These are phyloP conservation scores for Donacobius atricapilla DNA, from an alignment of 2,113 vertebrate species.

Conservation along the genomic window DNA sequence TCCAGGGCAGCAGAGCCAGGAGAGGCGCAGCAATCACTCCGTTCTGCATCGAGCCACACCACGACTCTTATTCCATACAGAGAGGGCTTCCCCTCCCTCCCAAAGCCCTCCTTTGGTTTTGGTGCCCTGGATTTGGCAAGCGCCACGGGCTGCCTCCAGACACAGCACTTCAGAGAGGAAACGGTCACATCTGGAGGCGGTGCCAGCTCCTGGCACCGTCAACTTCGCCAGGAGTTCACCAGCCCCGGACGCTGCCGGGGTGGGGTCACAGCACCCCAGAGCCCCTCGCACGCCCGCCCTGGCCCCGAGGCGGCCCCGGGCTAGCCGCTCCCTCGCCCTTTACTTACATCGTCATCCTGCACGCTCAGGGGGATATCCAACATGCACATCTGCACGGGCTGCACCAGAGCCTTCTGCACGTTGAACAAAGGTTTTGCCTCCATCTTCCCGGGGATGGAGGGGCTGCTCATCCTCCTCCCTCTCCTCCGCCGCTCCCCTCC, in stretches of 20 bases:
- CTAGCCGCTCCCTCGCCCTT: background rate
- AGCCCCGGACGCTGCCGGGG: background rate
- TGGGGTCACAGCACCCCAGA: background rate
- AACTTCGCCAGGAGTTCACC: slow-evolving; percentile 45
- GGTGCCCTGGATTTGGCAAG: slow-evolving; percentile 15
- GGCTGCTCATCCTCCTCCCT: slow-evolving; percentile 15
- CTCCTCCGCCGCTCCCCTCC: background rate
- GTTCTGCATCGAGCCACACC: background rate
- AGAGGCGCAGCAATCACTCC: background rate
- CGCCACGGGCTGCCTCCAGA: background rate
- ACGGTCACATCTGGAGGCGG: slow-evolving; percentile 5
- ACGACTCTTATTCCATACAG: background rate
- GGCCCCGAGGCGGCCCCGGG: background rate
- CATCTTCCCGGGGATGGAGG: slow-evolving; percentile 70
- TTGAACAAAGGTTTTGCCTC: slow-evolving; percentile 83
- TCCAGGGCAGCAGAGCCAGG: background rate
- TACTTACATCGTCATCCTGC: slow-evolving; percentile 85
- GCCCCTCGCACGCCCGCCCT: background rate
- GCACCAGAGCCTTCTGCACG: slow-evolving; percentile 84
- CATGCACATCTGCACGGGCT: slow-evolving; percentile 86
- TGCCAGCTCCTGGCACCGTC: background rate
- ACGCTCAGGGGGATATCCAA: slow-evolving; percentile 82
- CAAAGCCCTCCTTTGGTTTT: background rate
- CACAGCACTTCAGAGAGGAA: background rate
- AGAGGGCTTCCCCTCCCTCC: background rate